These are phyloP conservation scores for Tetrax tetrax DNA, from an alignment of 2,113 vertebrate species.

Conservation along the genomic window DNA sequence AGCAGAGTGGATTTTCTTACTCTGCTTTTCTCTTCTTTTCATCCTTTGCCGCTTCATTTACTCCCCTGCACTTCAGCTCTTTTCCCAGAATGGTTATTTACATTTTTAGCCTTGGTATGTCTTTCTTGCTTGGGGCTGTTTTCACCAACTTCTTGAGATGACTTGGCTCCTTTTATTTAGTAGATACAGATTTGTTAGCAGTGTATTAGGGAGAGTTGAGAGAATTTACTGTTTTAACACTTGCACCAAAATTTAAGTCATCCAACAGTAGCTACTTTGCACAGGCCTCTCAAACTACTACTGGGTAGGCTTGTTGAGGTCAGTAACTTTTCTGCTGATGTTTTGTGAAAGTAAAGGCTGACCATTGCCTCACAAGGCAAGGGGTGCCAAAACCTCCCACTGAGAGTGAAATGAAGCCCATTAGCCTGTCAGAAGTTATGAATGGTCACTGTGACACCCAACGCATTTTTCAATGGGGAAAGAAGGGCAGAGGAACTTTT, in stretches of 20 bases:
- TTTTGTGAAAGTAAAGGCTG: neutral
- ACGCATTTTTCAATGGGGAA: neutral
- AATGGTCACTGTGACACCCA: neutral
- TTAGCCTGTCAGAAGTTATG: conserved; percentile 25
- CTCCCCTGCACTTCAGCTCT: neutral
- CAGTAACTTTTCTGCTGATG: neutral
- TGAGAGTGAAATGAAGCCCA: neutral
- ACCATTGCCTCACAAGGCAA: neutral
- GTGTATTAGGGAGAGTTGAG: neutral
- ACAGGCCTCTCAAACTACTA: neutral
- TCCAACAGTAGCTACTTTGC: neutral
- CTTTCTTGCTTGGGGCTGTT: neutral
- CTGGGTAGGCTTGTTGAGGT: neutral
- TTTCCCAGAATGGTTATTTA: neutral
- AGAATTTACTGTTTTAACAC: neutral
- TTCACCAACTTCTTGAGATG: neutral
- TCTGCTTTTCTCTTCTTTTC: neutral
- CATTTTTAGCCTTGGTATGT: neutral
- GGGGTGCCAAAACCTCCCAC: neutral
- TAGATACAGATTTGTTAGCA: neutral
- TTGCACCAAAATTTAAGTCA: neutral
- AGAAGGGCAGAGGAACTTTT: neutral
- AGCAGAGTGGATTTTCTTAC: neutral
- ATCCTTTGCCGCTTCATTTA: neutral
- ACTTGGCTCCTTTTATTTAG: neutral